Percentiles rank a stretch among this genome's conserved stretches.
Evolutionary conservation across 1,140 invertebrate genomes (phyloP).

Genomic region (Plutomurus gul): DNA sequence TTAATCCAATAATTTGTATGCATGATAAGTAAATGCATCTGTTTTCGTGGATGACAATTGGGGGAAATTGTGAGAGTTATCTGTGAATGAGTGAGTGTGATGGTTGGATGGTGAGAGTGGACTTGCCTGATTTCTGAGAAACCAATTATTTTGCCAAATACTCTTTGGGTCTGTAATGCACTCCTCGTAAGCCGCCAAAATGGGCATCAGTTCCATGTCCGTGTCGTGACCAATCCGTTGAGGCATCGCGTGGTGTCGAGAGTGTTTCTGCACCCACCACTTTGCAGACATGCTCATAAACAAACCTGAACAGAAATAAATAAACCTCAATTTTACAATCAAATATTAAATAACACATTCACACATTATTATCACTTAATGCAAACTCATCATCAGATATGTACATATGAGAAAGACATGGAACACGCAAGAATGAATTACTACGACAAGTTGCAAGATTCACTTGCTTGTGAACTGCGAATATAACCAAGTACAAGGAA

Average conservation of each 20-base stretch:
- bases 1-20: too few species aligned
- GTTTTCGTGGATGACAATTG: neutral
- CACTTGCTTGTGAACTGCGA: too few species aligned
- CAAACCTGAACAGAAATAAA: neutral
- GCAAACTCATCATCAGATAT: neutral
- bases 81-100: neutral
- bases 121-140: neutral
- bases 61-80: neutral
- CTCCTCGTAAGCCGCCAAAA: neutral
- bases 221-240: constrained; percentile 23
- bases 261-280: constrained; percentile 31
- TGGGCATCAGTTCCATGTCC: constrained; percentile 21
- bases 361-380: neutral
- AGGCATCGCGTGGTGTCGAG: constrained; percentile 38
- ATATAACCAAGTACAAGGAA: too few species aligned
- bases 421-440: too few species aligned
- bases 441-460: too few species aligned
- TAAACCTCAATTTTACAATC: too few species aligned
- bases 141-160: constrained; percentile 7
- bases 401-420: neutral
- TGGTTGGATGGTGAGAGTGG: too few species aligned
- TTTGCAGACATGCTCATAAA: constrained; percentile 9
- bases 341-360: neutral
- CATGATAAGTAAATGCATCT: too few species aligned
- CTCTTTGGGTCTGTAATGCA: neutral